Conservation (phyloP, 37 sponge, comb jelly and placozoan genomes). For the Petrosia ficiformis region DNA sequence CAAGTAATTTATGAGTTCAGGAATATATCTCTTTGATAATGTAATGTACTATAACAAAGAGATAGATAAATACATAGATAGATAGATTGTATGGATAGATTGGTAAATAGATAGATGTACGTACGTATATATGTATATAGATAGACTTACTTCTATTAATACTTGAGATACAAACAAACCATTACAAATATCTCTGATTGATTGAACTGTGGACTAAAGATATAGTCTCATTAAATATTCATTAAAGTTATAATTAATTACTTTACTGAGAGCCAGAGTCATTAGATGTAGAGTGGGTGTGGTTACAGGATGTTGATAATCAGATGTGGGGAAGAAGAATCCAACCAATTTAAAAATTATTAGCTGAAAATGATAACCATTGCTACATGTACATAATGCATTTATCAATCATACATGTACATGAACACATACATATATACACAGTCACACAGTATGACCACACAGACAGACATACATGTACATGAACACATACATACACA, state of each 20-base stretch:
- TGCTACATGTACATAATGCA: too few species aligned
- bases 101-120: too few species aligned
- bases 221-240: too few species aligned
- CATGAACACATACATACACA: too few species aligned
- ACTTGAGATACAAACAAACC: conserved; percentile 34
- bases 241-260: too few species aligned
- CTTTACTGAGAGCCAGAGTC: conserved; percentile 53
- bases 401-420: too few species aligned
- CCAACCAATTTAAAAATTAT: conserved; percentile 59
- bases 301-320: conserved; percentile 65
- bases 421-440: too few species aligned
- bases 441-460: too few species aligned
- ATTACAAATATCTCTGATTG: conserved; percentile 10
- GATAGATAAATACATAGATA: too few species aligned
- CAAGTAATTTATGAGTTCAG: conserved; percentile 67
- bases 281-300: conserved; percentile 66
- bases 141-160: conserved; percentile 40
- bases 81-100: too few species aligned
- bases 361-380: conserved; percentile 25
- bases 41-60: conserved; percentile 44
- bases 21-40: conserved; percentile 60
- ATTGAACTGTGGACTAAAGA: neutral
- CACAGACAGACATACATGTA: too few species aligned
- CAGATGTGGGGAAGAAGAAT: conserved; percentile 74
- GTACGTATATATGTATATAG: too few species aligned